phyloP scores from a whole-genome alignment of 2,113 vertebrate genomes.

The Plecturocebus donacophilus region DNA sequence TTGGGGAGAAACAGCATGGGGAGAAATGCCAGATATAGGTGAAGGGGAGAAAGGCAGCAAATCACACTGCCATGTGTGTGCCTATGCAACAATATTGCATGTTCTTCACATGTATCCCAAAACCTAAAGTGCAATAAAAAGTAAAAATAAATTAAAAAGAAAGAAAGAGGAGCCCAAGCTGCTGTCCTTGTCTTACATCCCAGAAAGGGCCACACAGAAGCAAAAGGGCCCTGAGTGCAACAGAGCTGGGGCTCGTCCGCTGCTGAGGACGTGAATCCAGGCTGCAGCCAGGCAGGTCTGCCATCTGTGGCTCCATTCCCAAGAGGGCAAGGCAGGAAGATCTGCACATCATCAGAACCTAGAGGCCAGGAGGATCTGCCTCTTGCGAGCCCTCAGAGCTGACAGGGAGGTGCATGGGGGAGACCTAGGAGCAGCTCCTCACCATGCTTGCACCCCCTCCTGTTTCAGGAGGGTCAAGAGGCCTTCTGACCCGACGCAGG shows the following conservation, averaged over 20 bases:
- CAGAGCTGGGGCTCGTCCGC: neutral
- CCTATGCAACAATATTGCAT: too few relatives aligned
- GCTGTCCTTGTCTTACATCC: rapidly evolving
- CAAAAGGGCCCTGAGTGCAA: rapidly evolving
- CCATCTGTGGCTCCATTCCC: rapidly evolving
- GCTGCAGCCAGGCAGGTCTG: rapidly evolving
- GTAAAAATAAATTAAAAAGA: too few relatives aligned
- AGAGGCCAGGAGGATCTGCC: rapidly evolving
- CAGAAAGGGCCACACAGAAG: rapidly evolving
- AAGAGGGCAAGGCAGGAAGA: neutral
- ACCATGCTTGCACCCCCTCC: rapidly evolving
- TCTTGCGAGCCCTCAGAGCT: rapidly evolving
- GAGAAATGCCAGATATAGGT: too few relatives aligned
- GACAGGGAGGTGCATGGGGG: rapidly evolving
- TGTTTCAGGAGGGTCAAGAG: neutral
- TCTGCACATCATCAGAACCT: rapidly evolving
- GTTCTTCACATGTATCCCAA: too few relatives aligned
- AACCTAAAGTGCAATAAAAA: too few relatives aligned
- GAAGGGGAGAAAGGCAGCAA: too few relatives aligned
- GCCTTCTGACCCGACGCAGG: neutral
- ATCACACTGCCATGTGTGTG: too few relatives aligned
- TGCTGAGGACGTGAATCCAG: rapidly evolving
- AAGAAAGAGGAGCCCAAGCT: rapidly evolving
- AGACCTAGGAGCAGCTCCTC: rapidly evolving
- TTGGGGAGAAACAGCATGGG: too few relatives aligned